A percentile compares a stretch with the other conserved stretches of the same genome.
Evolutionary conservation across 2,888 invertebrate species (phyloP).

Genomic region (Tillus elongatus): DNA sequence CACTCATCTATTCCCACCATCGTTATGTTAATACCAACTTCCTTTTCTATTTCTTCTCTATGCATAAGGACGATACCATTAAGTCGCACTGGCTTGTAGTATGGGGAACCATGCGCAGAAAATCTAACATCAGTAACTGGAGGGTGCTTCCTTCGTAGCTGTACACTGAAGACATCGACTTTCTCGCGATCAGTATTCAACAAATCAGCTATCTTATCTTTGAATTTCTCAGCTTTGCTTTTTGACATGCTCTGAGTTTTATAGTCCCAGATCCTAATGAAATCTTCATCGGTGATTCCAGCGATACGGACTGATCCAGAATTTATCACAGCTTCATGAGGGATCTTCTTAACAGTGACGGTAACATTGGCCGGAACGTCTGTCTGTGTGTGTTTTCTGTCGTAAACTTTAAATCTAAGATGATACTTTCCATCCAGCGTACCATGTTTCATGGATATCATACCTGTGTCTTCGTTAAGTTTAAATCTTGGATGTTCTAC

Average conservation of each 20-base stretch:
- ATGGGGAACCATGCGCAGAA: constrained; percentile 91
- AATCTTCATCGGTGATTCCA: constrained; percentile 93
- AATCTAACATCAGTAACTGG: constrained; percentile 88
- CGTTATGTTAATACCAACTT: constrained; percentile 90
- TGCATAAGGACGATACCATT: constrained; percentile 92
- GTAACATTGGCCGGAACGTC: constrained; percentile 95
- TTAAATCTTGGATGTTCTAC: constrained; percentile 80
- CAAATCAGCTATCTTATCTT: constrained; percentile 77
- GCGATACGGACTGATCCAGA: constrained; percentile 90
- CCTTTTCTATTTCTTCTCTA: constrained; percentile 85
- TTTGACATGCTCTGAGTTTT: constrained; percentile 73
- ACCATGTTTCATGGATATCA: constrained; percentile 91
- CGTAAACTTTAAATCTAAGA: constrained; percentile 78
- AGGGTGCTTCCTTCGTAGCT: constrained; percentile 75
- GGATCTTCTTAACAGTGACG: constrained; percentile 87
- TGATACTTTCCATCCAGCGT: constrained; percentile 82
- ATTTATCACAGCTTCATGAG: constrained; percentile 90
- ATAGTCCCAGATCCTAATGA: constrained; percentile 90
- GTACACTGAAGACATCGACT: constrained; percentile 95
- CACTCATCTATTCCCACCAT: constrained; percentile 98
- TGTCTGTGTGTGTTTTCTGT: constrained; percentile 88
- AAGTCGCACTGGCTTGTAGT: constrained; percentile 86
- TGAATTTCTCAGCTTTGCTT: constrained; percentile 83
- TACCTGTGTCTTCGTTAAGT: constrained; percentile 83
- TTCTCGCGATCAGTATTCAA: constrained; percentile 79